These are phyloP conservation scores for Junonia oenone DNA, from an alignment of 2,888 invertebrate species.

Conservation along the genomic window DNA sequence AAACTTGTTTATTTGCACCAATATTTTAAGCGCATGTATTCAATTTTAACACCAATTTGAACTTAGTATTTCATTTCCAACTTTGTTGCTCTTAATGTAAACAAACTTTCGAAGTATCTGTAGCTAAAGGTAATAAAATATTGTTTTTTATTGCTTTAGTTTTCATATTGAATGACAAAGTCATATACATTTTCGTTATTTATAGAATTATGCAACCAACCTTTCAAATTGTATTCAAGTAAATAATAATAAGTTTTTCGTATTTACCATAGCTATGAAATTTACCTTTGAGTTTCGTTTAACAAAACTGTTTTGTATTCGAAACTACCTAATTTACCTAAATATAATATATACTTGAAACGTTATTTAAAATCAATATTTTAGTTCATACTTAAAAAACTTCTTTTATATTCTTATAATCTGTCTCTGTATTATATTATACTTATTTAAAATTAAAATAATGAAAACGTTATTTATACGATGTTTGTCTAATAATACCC, in stretches of 20 bases:
- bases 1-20: constrained; percentile 1
- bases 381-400: neutral
- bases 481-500: constrained; percentile 7
- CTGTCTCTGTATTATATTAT: neutral
- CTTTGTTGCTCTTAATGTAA: constrained; percentile 25
- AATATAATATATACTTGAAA: too few species aligned
- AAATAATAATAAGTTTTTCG: too few species aligned
- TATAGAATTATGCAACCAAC: neutral
- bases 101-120: constrained; percentile 21
- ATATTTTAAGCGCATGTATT: neutral
- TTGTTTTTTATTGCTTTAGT: constrained; percentile 25
- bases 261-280: too few species aligned
- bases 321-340: too few species aligned
- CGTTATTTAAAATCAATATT: too few species aligned
- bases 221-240: neutral
- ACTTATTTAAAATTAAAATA: neutral
- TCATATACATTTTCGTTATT: constrained; percentile 9
- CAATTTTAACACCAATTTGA: neutral
- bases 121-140: constrained; percentile 23
- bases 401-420: neutral
- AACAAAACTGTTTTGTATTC: too few species aligned
- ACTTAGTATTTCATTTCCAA: constrained; percentile 15
- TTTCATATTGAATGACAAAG: constrained; percentile 25
- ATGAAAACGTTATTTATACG: constrained; percentile 6
- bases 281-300: too few species aligned